Evolutionary conservation across 2,113 vertebrate genomes (phyloP).

Genomic region (Rattus norvegicus): DNA sequence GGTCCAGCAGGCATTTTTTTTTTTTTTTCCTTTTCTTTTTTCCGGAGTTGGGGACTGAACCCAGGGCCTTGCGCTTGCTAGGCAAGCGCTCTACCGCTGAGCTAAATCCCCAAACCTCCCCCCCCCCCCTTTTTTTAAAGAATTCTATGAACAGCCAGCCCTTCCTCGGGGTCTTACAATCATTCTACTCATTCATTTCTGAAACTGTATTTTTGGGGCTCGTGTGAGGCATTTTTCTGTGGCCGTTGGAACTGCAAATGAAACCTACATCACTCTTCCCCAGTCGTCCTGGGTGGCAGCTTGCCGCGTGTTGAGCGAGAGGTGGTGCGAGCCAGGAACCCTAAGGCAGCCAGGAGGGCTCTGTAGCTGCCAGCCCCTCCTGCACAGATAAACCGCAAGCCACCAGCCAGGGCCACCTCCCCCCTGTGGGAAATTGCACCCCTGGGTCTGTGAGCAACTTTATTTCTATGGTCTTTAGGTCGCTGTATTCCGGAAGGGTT

Average conservation of each 20-base stretch:
- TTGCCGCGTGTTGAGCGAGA: fast-evolving
- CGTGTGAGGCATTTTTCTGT: neutral
- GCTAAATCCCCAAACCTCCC: too few species aligned
- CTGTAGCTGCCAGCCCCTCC: neutral
- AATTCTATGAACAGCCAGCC: neutral
- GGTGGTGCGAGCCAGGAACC: neutral
- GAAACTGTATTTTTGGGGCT: neutral
- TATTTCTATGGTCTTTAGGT: neutral
- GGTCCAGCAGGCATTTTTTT: neutral
- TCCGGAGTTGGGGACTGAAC: too few species aligned
- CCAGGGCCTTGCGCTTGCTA: too few species aligned
- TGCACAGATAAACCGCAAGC: neutral
- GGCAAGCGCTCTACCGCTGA: too few species aligned
- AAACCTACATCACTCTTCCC: neutral
- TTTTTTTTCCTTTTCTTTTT: neutral
- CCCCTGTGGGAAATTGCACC: neutral
- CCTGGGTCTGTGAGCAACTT: neutral
- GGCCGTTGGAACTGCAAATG: neutral
- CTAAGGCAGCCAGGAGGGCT: neutral
- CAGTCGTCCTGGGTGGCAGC: neutral
- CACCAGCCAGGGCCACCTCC: fast-evolving
- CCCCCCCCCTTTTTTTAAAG: too few species aligned
- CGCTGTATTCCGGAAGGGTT: neutral
- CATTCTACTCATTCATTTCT: neutral
- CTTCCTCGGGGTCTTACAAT: neutral